Percentiles rank a stretch among this genome's conserved stretches.
phyloP scores from a whole-genome alignment of 2,888 invertebrate species.

The Lasiommata megera region DNA sequence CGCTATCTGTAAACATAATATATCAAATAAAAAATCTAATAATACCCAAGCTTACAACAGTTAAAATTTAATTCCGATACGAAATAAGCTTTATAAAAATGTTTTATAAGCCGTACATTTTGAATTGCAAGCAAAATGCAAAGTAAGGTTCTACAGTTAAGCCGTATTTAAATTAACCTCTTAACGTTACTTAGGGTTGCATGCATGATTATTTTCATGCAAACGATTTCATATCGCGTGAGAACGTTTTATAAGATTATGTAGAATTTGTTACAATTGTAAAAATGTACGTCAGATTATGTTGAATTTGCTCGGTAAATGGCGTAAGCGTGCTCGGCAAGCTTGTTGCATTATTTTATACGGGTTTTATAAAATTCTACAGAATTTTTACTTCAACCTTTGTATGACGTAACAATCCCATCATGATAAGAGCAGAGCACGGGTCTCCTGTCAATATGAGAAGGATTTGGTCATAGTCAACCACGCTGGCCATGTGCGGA shows the following conservation, averaged over 20 bases:
- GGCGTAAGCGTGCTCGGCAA: slow-evolving; percentile 7
- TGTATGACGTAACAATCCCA: no score
- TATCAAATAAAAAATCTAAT: slow-evolving; percentile 3
- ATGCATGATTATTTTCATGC: slow-evolving; percentile 28
- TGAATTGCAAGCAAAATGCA: slow-evolving; percentile 14
- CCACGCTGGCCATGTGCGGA: no score
- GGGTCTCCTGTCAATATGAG: no score
- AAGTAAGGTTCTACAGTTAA: slow-evolving; percentile 25
- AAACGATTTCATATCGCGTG: slow-evolving; percentile 26
- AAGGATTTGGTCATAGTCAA: no score
- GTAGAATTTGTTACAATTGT: slow-evolving; percentile 24
- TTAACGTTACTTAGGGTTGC: slow-evolving; percentile 25
- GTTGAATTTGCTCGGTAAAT: slow-evolving; percentile 12
- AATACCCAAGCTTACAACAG: slow-evolving; percentile 20
- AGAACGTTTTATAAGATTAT: slow-evolving; percentile 31
- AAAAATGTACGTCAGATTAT: slow-evolving; percentile 19
- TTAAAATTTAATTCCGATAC: slow-evolving; percentile 7
- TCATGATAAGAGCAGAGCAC: no score
- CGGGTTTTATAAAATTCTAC: background rate
- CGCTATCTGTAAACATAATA: no score
- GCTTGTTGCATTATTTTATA: slow-evolving; percentile 9
- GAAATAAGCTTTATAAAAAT: slow-evolving; percentile 4
- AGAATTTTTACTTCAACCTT: background rate
- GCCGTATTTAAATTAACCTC: slow-evolving; percentile 27
- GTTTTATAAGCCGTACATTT: slow-evolving; percentile 15